Conservation (phyloP, 2,113 vertebrate species). For the Leucosticte australis region DNA sequence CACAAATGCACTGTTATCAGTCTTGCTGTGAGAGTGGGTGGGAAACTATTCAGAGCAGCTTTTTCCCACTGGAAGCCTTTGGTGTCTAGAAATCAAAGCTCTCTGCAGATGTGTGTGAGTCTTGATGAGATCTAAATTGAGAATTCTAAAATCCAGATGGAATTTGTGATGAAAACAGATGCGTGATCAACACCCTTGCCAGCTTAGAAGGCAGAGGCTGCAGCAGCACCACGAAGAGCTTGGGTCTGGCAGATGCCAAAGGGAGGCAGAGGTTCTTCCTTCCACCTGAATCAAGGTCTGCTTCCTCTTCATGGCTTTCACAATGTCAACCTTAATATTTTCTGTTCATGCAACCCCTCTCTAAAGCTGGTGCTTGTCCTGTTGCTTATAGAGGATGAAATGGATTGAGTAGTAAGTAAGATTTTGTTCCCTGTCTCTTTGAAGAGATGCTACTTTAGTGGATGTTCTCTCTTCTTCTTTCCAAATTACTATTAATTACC, state of each 20-base stretch:
- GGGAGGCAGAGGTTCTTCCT: neutral
- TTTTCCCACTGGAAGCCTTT: conserved; percentile 32
- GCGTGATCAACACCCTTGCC: neutral
- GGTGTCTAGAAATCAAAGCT: conserved; percentile 54
- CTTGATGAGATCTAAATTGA: conserved; percentile 36
- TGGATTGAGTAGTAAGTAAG: neutral
- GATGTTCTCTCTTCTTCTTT: neutral
- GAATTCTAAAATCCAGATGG: conserved; percentile 38
- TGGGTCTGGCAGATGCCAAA: neutral
- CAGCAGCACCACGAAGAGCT: neutral
- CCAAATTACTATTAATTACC: neutral
- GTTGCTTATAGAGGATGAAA: neutral
- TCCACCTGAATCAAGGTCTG: neutral
- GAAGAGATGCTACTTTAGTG: neutral
- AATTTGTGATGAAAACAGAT: conserved; percentile 33
- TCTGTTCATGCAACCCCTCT: neutral
- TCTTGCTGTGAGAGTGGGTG: neutral
- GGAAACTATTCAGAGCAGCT: conserved; percentile 15
- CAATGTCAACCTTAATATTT: neutral
- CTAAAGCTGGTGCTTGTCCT: neutral
- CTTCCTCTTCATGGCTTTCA: neutral
- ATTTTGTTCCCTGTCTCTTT: neutral
- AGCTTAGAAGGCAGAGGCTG: neutral
- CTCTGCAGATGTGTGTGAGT: conserved; percentile 21
- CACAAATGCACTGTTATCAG: conserved; percentile 3